Base-by-base conservation (phyloP, 2,113 vertebrate genomes). In the Sorex fumeus region DNA sequence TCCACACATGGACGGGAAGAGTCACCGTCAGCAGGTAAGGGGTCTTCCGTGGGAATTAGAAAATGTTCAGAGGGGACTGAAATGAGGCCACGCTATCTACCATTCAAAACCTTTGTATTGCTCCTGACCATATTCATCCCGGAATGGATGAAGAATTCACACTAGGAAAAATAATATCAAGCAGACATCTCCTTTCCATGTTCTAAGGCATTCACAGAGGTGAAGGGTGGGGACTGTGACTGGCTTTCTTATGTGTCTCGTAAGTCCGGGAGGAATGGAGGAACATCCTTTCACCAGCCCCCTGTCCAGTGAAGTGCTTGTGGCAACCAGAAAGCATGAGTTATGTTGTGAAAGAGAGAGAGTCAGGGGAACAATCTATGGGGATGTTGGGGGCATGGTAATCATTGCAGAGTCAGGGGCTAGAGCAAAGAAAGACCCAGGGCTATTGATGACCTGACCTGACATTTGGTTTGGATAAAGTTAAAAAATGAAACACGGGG, bases 31-130 rank as follows among this genome's bases (percentile, higher is more conserved):
- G 84, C 84, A 69, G 60, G 70, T 75, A n/a, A 92, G 78, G 64
- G 43, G 64, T 47, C 74, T 93, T 81, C 86, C 12, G 69, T 47
- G 43, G 53, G 74, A 77, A 81, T 53, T 40, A 79, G 79, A 88
- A 83, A 67, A 72, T 69, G n/a, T 1, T 27, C 50, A 3, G 10
- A 83, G 53, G 67, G 34, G 16, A 32, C 36, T 28, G 1, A 76
- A 84, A 62, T 32, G 53, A 4, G 36, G 74, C n/a, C 4, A 8
- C 71, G n/a, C 84, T 60, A 18, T 16, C 0, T 13, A 3, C 25
- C 66, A 11, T 53, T 64, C 76, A 71, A 77, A 86, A 36, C 47
- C 74, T 15, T 18, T 12, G 11, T 43, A 1, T 71, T 70, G 60
- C 82, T 87, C 28, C 76, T 70, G 32, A 36, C 40, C 27, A 6